Base-by-base conservation (phyloP, 2,113 vertebrate species). In the Osmerus mordax region DNA sequence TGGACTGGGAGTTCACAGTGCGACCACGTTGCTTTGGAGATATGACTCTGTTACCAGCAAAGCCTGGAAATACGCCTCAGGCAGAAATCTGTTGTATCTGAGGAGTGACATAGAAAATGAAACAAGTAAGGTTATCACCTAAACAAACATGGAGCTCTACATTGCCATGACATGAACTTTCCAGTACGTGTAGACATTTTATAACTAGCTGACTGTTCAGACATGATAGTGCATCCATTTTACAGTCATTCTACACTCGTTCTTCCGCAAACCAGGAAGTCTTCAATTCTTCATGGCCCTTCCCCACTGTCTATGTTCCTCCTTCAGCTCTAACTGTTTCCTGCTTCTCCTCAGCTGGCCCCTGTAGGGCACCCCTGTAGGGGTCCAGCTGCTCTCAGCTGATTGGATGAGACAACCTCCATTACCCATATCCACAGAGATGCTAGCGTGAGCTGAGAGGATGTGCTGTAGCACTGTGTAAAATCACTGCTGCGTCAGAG, bases 331-430 rank as follows among this genome's bases (percentile, higher is more conserved):
- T 28, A 85, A 84, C 82, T 76, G 66, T 79, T 88, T 88, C 86
- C 86, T 84, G 70, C 87, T 7, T 9, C 32, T 8, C 54, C 54
- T 84, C 80, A 84, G 78, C 77, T 64, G 84, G 78, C 77, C 85
- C 61, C 89, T 52, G 67, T 83, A 87, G 85, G 85, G 66, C 8
- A 0, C 25, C 28, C 78, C 69, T 69, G 64, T 21, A 54, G 59
- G 56, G 16, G 14, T 53, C 65, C 59, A 81, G 68, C 72, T 81
- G 70, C 79, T 81, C 80, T 70, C 67, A 16, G 74, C 69, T 79
- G 82, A 87, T 81, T 79, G 80, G 81, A 86, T 78, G 82, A 86
- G 84, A 85, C 81, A 78, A 16, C 65, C 69, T 77, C 65, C 47
- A 72, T 79, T 79, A 77, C 64, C 76, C 60, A 71, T 77, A 76